Base-by-base conservation (phyloP, 2,797 vertebrate genomes). In the Pangasius macronema region DNA sequence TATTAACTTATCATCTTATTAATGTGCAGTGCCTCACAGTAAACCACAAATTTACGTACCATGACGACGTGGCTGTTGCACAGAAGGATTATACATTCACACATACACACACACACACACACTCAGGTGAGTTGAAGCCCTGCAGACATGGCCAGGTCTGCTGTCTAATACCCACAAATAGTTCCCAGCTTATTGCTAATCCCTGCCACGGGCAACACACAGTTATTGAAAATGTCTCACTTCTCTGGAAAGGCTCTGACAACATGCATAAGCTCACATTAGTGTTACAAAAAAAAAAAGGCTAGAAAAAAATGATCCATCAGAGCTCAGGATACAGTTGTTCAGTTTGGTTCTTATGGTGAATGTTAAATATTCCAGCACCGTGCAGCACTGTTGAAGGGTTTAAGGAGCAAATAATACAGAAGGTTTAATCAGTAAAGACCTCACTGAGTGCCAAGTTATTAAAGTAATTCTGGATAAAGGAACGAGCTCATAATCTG, bases 171-270 rank as follows among this genome's bases (percentile, higher is more conserved):
- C 93, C 94, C 90, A 85, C 87, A 92, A 92, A 88, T 87, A 89
- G 92, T 93, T 93, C 92, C 92, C 84, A 93, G 90, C 91, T 93
- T 91, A 90, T 84, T 90, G 93, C 93, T 94, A 95, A 96, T 95
- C 95, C 92, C 89, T 27, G 93, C 95, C 94, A 77, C 90, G 86
- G 95, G 95, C 93, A 91, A 94, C 92, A 93, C 83, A 84, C 89
- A 92, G 94, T 94, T 94, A 95, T 94, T 95, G 95, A 95, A 95
- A 95, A 95, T 95, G 94, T 94, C 94, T 95, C 93, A 95, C 93
- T 94, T 92, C 90, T 83, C 59, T 1, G 39, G 59, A 82, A 82
- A 82, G 14, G 39, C 59, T 65, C 65, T 83, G 82, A 94, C 93
- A 86, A 91, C 92, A 92, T 93, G 91, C 92, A 91, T 93, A 92